Evolutionary conservation across 1,140 invertebrate genomes (phyloP), one percentile per base, ranked within the genome.

Genomic region (Venustaconcha ellipsiformis): DNA sequence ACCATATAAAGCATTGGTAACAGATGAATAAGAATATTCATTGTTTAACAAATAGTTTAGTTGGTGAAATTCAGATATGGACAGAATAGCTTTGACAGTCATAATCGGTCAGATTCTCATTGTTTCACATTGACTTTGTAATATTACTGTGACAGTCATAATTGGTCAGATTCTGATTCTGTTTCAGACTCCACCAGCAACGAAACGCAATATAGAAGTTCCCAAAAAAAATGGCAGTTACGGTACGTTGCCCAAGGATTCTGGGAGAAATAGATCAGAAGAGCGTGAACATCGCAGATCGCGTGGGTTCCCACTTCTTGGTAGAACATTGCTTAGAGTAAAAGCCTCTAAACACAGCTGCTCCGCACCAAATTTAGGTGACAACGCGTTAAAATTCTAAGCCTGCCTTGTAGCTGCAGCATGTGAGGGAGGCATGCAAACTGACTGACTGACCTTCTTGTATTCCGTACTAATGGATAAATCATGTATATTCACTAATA

Each of bases 231-330:
- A 77, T 62, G 75, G 75, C 23, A 77, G 75, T 67, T 77, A 77
- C 67, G 75, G 75, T 77, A 77, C 75, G 75, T 77, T 77, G 72
- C 75, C 75, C n/a, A 77, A 70, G 75, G 75, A 77, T 72, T 67
- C 72, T 69, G 70, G 71, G 64, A 77, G 70, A 77, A 77, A 77
- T 77, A 77, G 37, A 58, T 69, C 71, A 26, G 75, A 77, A 48
- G 75, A 77, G 14, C 68, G 70, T 11, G 75, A 77, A 30, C 75
- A 77, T 62, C 75, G 75, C 63, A 65, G 75, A 70, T 77, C 75
- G n/a, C 59, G 75, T 62, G 75, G 75, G 30, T 77, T 77, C 70
- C 75, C 75, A 14, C 65, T 64, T 26, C 66, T 77, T 55, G 75
- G 75, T 60, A 65, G 68, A 72, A 70, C 75, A 64, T 70, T 77